Conservation (phyloP, 2,888 invertebrate species). For the Lissonota sp. region DNA sequence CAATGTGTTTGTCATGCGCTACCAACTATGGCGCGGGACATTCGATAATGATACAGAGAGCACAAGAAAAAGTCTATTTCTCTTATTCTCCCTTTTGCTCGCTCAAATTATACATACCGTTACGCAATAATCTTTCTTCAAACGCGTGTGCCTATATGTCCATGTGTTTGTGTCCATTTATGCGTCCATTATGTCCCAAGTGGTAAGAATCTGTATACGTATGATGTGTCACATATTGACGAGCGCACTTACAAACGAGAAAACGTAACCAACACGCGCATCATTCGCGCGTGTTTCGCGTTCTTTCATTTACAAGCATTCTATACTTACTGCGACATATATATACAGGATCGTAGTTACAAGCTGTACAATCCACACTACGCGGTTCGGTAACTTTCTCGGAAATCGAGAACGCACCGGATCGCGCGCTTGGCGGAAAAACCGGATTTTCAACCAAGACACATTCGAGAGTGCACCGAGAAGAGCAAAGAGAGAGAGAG, state of each 20-base stretch:
- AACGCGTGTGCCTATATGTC: background rate
- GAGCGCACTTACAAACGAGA: conserved; percentile 8
- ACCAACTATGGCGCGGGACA: conserved; percentile 54
- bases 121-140: conserved; percentile 63
- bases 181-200: too few relatives aligned
- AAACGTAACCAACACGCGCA: too few relatives aligned
- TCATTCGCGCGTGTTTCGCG: too few relatives aligned
- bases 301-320: background rate
- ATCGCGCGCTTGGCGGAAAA: conserved; percentile 57
- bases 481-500: conserved; percentile 50
- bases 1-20: conserved; percentile 20
- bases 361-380: conserved; percentile 29
- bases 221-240: background rate
- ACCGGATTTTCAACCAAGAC: conserved; percentile 55
- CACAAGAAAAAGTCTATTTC: conserved; percentile 54
- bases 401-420: conserved; percentile 64
- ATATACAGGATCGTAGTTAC: background rate
- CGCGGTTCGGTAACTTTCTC: conserved; percentile 67
- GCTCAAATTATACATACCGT: conserved; percentile 62
- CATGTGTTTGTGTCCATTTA: too few relatives aligned
- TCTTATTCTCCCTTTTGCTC: conserved; percentile 48
- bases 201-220: conserved; percentile 2
- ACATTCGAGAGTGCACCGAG: conserved; percentile 17
- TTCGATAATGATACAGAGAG: conserved; percentile 59
- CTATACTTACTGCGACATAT: too few relatives aligned